Base-by-base conservation (phyloP, 2,888 invertebrate species). In the Ochropacha duplaris region DNA sequence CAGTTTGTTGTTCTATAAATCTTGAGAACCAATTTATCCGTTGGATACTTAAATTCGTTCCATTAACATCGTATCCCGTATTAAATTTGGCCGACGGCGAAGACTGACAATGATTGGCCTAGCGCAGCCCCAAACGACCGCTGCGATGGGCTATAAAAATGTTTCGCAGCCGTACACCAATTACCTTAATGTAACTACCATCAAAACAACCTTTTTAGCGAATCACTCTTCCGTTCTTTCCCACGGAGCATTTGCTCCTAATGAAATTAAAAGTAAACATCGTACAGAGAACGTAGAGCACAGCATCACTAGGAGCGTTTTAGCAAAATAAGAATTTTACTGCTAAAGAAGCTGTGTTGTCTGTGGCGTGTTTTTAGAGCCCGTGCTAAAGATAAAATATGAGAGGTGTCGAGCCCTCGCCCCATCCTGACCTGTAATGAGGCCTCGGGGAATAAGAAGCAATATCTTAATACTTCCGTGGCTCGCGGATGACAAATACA, bases 131-230 rank as follows among this genome's bases (percentile, higher is more conserved):
- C 81, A 80, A 88, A 89, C 86, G 86, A 82, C 83, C 84, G 78
- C 76, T 75, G 77, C 85, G 81, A 86, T 86, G 80, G 86, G 79
- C 87, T 80, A 87, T 88, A 90, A 90, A 90, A 87, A 84, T 88
- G 84, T 89, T 90, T 86, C 83, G 83, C 81, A 86, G 83, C 82
- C 86, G 84, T 86, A 86, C 78, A 85, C 83, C 90, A 90, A 91
- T 92, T 90, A 91, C 87, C 83, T 88, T 89, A 90, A 90, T 90
- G 90, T 88, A 86, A 85, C 87, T 85, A 85, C 87, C 88, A 86
- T 85, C 85, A 84, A 84, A 88, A 88, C 81, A 87, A 84, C 86
- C 86, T 87, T 89, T 88, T 89, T 84, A 85, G 83, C 82, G 80
- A 83, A 87, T 84, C 79, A 81, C 71, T 85, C 81, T 76, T 78